Evolutionary conservation across 2,113 vertebrate genomes (phyloP).

Genomic region (Phaethornis superciliosus): DNA sequence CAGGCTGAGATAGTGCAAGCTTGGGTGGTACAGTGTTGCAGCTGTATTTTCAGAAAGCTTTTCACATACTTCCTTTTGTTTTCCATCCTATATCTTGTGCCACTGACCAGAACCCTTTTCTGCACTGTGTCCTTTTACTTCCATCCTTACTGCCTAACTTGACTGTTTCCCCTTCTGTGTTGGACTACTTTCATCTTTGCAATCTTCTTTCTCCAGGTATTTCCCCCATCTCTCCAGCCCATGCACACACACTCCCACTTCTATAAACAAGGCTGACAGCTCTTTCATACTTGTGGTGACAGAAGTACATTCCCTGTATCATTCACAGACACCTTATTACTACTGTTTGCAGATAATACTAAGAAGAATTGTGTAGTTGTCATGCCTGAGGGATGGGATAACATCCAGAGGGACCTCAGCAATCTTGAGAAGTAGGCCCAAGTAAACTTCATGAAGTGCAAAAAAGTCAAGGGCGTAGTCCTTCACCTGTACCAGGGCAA

Average conservation of each 20-base stretch:
- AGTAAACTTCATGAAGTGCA: too few species aligned
- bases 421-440: too few species aligned
- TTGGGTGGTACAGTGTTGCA: background rate
- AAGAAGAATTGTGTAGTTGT: too few species aligned
- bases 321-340: background rate
- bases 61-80: background rate
- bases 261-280: background rate
- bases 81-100: background rate
- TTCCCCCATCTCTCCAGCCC: accelerated
- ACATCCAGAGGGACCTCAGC: too few species aligned
- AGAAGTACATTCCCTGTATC: background rate
- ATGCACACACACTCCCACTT: background rate
- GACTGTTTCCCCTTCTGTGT: background rate
- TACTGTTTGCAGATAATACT: too few species aligned
- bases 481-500: too few species aligned
- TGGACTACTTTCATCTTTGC: background rate
- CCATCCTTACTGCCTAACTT: background rate
- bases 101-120: background rate
- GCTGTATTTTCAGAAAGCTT: background rate
- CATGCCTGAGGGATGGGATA: too few species aligned
- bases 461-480: too few species aligned
- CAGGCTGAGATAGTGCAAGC: background rate
- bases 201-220: background rate
- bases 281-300: background rate
- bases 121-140: background rate